Evolutionary conservation across 1,140 invertebrate species (phyloP), one percentile per base, ranked within the genome.

Genomic region (Drosophila erecta): DNA sequence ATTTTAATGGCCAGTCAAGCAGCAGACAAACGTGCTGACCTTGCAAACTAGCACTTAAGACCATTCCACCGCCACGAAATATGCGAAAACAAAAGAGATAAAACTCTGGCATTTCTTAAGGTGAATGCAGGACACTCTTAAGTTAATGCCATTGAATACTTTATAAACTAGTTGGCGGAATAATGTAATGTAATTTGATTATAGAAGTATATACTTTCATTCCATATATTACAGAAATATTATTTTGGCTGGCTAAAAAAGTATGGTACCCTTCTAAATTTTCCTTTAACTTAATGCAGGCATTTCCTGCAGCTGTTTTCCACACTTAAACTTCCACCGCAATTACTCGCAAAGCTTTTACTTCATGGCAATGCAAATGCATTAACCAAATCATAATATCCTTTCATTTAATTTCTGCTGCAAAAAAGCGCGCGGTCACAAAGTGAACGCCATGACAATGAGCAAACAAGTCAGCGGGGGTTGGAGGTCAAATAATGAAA

Each of bases 401-500:
- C 67, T 47, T 70, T 71, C 67, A 70, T 71, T 70, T 70, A 71
- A 71, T 71, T 71, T 70, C 43, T 35, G 53, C 67, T 27, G 51
- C 33, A 40, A 38, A 62, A 51, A 74, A 60, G 24, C 22, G 33
- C 33, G 46, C 46, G 40, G 72, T 66, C 47, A 66, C 60, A 76
- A 66, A 76, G 72, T 76, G 60, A 76, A 53, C 73, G 72, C 53
- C 47, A 47, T 51, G 72, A 76, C 72, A 76, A 76, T 76, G 60
- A 51, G 72, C 61, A 75, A 76, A 75, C 70, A 74, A 74, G 37
- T 65, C 24, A 27, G 49, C 35, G 33, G 20, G 17, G 59, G 53
- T 20, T 41, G 44, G 47, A 10, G 43, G 71, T 20, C 38, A 44
- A 47, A 46, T 47, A 71, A 70, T 57, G 69, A 49, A 61, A 41